Conservation (phyloP, 2,888 invertebrate species). For the Petrolisthes manimaculis region DNA sequence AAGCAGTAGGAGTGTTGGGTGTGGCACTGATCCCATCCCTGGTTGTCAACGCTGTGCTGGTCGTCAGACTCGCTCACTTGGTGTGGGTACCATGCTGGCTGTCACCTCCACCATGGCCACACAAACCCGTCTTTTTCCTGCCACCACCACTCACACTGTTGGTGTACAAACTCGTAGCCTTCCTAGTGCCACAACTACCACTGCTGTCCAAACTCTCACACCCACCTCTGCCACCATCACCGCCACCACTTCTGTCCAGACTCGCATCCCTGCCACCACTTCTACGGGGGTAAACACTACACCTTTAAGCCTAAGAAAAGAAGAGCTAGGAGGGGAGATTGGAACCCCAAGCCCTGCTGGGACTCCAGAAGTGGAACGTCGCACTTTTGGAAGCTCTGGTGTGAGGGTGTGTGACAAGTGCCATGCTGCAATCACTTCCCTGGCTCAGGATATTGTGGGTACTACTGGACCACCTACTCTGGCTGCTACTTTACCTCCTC, state of each 20-base stretch:
- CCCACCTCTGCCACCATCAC: background rate
- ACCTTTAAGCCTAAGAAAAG: conserved; percentile 45
- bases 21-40: conserved; percentile 72
- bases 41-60: conserved; percentile 72
- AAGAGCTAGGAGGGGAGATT: conserved; percentile 35
- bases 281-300: conserved; percentile 45
- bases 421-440: conserved; percentile 74
- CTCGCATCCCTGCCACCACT: conserved; percentile 29
- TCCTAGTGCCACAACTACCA: background rate
- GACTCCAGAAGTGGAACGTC: conserved; percentile 62
- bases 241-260: conserved; percentile 30
- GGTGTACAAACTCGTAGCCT: conserved; percentile 2
- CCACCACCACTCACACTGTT: background rate
- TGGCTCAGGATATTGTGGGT: conserved; percentile 71
- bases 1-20: conserved; percentile 69
- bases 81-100: conserved; percentile 71
- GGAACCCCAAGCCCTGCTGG: conserved; percentile 54
- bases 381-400: conserved; percentile 61
- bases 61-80: conserved; percentile 74
- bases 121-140: background rate
- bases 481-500: conserved; percentile 42
- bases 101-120: background rate
- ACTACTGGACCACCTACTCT: conserved; percentile 43
- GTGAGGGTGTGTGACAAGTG: conserved; percentile 75
- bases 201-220: background rate